Evolutionary conservation across 2,888 invertebrate species (phyloP).

Genomic region (Dendrolimus houi): DNA sequence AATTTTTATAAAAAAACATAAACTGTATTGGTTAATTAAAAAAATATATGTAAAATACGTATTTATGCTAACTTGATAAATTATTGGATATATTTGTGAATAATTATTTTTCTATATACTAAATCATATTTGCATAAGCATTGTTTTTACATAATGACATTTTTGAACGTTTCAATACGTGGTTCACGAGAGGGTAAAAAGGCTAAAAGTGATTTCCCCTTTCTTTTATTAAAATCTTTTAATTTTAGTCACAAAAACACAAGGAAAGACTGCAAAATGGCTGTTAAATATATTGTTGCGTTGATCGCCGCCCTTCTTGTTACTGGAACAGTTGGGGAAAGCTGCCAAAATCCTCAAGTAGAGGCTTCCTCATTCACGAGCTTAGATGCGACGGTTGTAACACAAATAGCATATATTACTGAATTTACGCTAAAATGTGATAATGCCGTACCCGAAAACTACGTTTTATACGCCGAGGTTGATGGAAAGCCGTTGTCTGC

Average conservation of each 20-base stretch:
- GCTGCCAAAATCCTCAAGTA: slow-evolving; percentile 79
- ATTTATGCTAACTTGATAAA: not conserved
- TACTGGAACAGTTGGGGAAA: slow-evolving; percentile 37
- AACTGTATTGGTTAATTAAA: not conserved
- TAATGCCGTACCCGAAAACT: slow-evolving; percentile 77
- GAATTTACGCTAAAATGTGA: slow-evolving; percentile 92
- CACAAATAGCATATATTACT: slow-evolving; percentile 92
- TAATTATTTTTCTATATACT: not conserved
- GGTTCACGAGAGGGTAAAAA: slow-evolving; percentile 6
- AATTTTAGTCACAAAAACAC: slow-evolving; percentile 26
- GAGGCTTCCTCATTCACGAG: slow-evolving; percentile 91
- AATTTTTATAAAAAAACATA: not conserved
- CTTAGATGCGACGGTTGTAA: slow-evolving; percentile 93
- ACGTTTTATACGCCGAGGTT: slow-evolving; percentile 92
- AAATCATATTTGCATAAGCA: not conserved
- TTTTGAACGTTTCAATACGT: slow-evolving; percentile 15
- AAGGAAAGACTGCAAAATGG: slow-evolving; percentile 51
- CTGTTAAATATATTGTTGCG: slow-evolving; percentile 51
- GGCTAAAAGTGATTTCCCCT: slow-evolving; percentile 5
- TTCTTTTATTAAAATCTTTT: slow-evolving; percentile 23
- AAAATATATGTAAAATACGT: not conserved
- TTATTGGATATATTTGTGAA: not conserved
- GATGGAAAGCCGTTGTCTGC: slow-evolving; percentile 91
- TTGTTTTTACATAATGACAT: not conserved
- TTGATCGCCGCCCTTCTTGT: slow-evolving; percentile 37